Conservation (phyloP, 2,113 vertebrate genomes). For the Penelope pileata region DNA sequence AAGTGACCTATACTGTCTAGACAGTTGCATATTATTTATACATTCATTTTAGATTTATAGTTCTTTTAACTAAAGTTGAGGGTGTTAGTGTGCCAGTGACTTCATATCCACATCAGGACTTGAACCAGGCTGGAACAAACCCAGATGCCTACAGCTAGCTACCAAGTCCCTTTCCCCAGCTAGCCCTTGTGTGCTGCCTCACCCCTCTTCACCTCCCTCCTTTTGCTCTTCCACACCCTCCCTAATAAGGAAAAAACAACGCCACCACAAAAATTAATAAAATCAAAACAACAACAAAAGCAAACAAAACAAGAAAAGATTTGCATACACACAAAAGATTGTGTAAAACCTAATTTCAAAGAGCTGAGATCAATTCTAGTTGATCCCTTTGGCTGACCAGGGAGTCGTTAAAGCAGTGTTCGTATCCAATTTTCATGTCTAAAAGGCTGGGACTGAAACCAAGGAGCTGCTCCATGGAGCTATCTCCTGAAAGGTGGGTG, state of each 20-base stretch:
- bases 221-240: not conserved
- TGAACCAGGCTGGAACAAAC: slow-evolving; percentile 15
- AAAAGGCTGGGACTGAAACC: not conserved
- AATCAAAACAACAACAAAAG: too few relatives aligned
- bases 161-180: not conserved
- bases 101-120: slow-evolving; percentile 43
- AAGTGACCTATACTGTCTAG: slow-evolving; percentile 97
- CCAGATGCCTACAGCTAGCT: not conserved
- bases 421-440: slow-evolving; percentile 62
- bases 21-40: slow-evolving; percentile 94
- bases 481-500: slow-evolving; percentile 18
- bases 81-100: slow-evolving; percentile 60
- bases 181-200: not conserved
- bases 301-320: not conserved
- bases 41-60: slow-evolving; percentile 89
- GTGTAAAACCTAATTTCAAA: slow-evolving; percentile 70
- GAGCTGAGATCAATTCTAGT: slow-evolving; percentile 61
- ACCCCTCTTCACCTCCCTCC: not conserved
- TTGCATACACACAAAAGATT: not conserved
- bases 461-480: slow-evolving; percentile 14
- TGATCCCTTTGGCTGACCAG: slow-evolving; percentile 61
- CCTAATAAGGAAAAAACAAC: not conserved
- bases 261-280: too few relatives aligned
- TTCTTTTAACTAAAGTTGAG: slow-evolving; percentile 72
- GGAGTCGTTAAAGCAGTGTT: slow-evolving; percentile 49